Conservation (phyloP, 2,113 vertebrate species). For the Nyctereutes procyonoides region DNA sequence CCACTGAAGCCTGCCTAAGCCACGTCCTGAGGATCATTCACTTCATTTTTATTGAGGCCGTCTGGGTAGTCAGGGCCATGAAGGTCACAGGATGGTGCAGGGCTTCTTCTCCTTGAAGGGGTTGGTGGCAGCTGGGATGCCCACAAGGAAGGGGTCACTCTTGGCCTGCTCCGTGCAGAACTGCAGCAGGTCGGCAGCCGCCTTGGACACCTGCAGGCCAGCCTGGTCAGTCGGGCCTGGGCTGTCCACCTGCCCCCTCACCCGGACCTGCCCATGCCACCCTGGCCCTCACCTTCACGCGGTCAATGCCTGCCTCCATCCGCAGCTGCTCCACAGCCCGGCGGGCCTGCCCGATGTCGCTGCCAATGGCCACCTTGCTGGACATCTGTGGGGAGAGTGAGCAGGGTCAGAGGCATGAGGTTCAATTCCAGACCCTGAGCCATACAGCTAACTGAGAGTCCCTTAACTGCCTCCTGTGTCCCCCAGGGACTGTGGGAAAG, state of each 20-base stretch:
- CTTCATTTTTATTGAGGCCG: constrained; percentile 59
- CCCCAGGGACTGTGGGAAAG: neutral
- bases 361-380: constrained; percentile 84
- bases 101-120: constrained; percentile 93
- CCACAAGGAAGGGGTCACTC: constrained; percentile 89
- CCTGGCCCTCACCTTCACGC: constrained; percentile 86
- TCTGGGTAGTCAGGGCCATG: neutral
- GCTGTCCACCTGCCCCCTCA: neutral
- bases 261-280: neutral
- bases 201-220: constrained; percentile 88
- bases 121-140: constrained; percentile 89
- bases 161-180: constrained; percentile 90
- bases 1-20: neutral
- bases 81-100: constrained; percentile 85
- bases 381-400: constrained; percentile 78
- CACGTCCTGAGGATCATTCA: neutral
- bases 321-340: constrained; percentile 89
- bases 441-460: neutral
- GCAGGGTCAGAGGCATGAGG: neutral
- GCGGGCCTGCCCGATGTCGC: constrained; percentile 87
- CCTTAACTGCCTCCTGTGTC: neutral
- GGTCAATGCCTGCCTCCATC: constrained; percentile 88
- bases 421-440: neutral
- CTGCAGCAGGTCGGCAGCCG: constrained; percentile 88
- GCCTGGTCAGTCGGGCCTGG: neutral